Evolutionary conservation across 1,140 invertebrate species (phyloP).

Genomic region (Bombus ignitus): DNA sequence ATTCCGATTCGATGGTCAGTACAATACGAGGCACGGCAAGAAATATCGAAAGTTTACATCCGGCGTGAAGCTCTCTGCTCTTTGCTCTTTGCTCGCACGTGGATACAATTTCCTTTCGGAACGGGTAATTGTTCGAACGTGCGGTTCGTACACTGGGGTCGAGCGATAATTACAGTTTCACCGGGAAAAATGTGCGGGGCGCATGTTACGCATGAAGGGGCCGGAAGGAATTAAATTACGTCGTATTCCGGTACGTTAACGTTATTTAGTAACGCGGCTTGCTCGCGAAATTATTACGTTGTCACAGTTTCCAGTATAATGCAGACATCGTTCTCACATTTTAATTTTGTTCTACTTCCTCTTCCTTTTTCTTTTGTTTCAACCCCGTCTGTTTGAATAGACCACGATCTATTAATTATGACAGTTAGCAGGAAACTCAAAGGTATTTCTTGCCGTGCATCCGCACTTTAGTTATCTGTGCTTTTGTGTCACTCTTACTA

Average conservation of each 20-base stretch:
- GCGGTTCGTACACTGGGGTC: not conserved
- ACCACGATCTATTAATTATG: too few species aligned
- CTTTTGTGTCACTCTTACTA: slow-evolving; percentile 37
- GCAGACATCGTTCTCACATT: too few species aligned
- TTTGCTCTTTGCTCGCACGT: slow-evolving; percentile 31
- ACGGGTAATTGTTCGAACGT: slow-evolving; percentile 33
- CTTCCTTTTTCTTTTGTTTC: not conserved
- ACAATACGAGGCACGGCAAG: not conserved
- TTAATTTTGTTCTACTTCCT: not conserved
- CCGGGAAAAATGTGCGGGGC: slow-evolving; percentile 15
- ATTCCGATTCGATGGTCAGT: not conserved
- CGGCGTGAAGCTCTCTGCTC: not conserved
- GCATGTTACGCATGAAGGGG: slow-evolving; percentile 25
- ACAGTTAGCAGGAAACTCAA: too few species aligned
- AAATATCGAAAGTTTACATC: not conserved
- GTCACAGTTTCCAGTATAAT: not conserved
- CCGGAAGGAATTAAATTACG: slow-evolving; percentile 42
- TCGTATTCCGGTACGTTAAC: slow-evolving; percentile 16
- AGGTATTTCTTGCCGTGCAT: slow-evolving; percentile 22
- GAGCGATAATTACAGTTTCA: slow-evolving; percentile 40
- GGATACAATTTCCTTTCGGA: slow-evolving; percentile 47
- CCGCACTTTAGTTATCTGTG: not conserved
- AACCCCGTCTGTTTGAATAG: too few species aligned
- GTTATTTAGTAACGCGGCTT: slow-evolving; percentile 5
- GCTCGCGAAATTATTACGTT: slow-evolving; percentile 22